Conservation (phyloP, 2,797 vertebrate species). For the Anguilla pacifica region DNA sequence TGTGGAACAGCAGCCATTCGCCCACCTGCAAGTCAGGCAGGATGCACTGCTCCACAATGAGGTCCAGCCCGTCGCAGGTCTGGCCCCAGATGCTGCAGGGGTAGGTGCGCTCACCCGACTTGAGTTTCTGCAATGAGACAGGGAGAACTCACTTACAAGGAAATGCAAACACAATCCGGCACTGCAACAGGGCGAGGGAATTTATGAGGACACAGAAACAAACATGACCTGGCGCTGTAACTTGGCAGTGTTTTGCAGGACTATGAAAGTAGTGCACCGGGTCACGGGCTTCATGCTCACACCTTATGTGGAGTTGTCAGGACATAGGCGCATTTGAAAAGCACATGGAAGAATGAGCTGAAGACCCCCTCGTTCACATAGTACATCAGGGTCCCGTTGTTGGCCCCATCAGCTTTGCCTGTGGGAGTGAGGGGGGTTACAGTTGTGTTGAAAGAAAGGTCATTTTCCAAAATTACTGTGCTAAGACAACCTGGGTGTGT, state of each 20-base stretch:
- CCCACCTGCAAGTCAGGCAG: conserved; percentile 92
- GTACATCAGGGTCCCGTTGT: conserved; percentile 91
- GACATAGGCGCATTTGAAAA: conserved; percentile 90
- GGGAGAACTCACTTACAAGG: neutral
- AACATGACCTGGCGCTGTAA: neutral
- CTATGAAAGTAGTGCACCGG: neutral
- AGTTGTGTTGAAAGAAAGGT: neutral
- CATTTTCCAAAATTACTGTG: too few relatives aligned
- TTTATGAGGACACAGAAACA: too few relatives aligned
- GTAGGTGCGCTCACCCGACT: conserved; percentile 87
- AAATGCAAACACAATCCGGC: neutral
- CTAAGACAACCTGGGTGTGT: too few relatives aligned
- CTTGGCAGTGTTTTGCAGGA: neutral
- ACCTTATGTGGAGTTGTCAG: conserved; percentile 89
- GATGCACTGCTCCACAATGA: conserved; percentile 86
- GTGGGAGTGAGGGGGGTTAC: neutral
- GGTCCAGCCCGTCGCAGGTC: conserved; percentile 92
- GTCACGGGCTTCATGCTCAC: neutral
- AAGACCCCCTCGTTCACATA: conserved; percentile 97
- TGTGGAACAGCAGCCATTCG: conserved; percentile 95
- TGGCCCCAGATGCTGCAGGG: conserved; percentile 96
- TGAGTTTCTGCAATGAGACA: conserved; percentile 76
- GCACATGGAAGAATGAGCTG: conserved; percentile 94
- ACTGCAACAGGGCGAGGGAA: neutral
- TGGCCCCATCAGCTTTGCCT: conserved; percentile 87